Base-by-base conservation (phyloP, 2,888 invertebrate species). In the Ochlodes sylvanus region DNA sequence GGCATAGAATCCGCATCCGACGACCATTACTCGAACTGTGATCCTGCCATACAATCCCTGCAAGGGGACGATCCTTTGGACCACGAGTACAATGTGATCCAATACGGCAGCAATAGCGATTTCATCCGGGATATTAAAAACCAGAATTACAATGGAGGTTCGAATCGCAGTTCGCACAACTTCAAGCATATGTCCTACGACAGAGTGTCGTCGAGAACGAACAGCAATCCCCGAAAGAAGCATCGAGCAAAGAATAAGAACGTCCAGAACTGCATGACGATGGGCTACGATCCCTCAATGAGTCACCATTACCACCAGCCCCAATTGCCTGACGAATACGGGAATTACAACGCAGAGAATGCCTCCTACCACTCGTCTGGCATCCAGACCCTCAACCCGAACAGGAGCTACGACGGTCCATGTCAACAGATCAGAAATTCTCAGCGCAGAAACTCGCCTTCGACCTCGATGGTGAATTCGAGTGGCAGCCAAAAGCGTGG, bases 211-310 rank as follows among this genome's bases (percentile, higher is more conserved):
- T 89, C 93, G 19, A 87, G 94, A 76, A 93, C 93, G 47, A 92
- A 94, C 69, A 94, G 93, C 71, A 94, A 94, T 71, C 93, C 93
- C 7, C 84, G 94, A 27, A 93, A 93, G 73, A 94, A 94, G 80
- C 93, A 94, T 69, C 81, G 93, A 72, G 84, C 86, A 32, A 94
- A 94, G 81, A 93, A 92, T 72, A 93, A 93, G 72, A 93, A 91
- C 74, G 86, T 91, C 74, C 95, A 91, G 84, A 95, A 90, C 77
- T 95, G 84, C 84, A 95, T 82, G 95, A 95, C 90, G 71, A 94
- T 95, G 86, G 93, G 94, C 1, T 95, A 95, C 82, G 95, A 95
- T 72, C 85, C 93, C 0, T 82, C 94, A 0, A 85, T 92, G 78
- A 87, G 88, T 0, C 93, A 93, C 57, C 94, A 93, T 66, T 94